Conservation (phyloP, 2,113 vertebrate genomes). For the Brachypteracias leptosomus region DNA sequence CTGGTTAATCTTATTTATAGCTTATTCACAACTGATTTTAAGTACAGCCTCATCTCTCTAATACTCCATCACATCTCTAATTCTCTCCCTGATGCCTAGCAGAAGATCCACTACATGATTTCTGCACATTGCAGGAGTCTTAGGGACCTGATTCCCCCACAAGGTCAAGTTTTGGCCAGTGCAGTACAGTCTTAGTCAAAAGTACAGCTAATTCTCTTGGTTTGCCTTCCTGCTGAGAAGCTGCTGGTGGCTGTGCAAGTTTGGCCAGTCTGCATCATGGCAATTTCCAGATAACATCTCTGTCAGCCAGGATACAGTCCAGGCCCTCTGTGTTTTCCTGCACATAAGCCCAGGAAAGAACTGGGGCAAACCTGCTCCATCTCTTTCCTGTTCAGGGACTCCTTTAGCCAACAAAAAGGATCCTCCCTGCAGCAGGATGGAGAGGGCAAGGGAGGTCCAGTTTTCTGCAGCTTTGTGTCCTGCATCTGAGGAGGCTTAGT, state of each 20-base stretch:
- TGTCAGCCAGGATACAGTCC: neutral
- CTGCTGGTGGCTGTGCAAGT: neutral
- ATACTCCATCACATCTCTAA: neutral
- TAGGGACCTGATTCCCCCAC: neutral
- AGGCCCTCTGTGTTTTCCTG: neutral
- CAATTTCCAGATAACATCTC: neutral
- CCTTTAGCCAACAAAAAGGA: neutral
- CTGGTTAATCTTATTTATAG: neutral
- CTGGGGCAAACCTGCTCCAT: neutral
- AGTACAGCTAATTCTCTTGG: neutral
- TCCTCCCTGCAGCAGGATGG: neutral
- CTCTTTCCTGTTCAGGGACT: neutral
- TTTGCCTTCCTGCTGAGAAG: neutral
- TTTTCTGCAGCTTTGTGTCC: neutral
- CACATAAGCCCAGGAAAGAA: neutral
- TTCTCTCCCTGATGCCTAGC: neutral
- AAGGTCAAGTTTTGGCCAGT: neutral
- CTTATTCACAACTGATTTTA: neutral
- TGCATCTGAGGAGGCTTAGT: neutral
- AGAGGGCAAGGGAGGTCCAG: neutral
- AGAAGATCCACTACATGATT: neutral
- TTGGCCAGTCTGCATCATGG: fast-evolving
- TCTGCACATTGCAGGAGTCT: neutral
- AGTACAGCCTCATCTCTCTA: neutral
- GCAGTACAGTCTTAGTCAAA: neutral